Conservation (phyloP, 1,140 invertebrate species). For the Pseudoatta argentina region DNA sequence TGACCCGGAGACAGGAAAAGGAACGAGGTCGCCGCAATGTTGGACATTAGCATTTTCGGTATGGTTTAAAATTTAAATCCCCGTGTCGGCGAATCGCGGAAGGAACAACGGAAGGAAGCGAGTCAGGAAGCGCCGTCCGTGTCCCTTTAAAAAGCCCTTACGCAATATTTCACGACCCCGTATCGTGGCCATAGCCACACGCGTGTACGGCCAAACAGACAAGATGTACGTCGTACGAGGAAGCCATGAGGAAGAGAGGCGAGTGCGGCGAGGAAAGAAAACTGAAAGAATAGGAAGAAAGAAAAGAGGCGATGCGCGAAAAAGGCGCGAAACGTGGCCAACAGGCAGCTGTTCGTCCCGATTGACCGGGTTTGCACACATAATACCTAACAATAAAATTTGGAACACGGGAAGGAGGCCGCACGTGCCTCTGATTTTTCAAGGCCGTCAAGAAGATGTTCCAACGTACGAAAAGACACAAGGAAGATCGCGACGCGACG, state of each 20-base stretch:
- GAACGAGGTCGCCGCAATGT: constrained; percentile 18
- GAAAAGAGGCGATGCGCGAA: constrained; percentile 41
- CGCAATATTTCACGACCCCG: constrained; percentile 23
- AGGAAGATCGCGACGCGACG: neutral
- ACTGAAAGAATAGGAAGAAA: constrained; percentile 45
- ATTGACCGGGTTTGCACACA: constrained; percentile 62
- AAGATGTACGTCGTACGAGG: constrained; percentile 16
- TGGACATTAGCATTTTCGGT: constrained; percentile 71
- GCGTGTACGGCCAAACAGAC: constrained; percentile 27
- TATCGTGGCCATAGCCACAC: neutral
- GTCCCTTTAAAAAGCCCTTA: constrained; percentile 79
- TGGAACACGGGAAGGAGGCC: constrained; percentile 55
- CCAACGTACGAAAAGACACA: constrained; percentile 71
- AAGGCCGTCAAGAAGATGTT: constrained; percentile 64
- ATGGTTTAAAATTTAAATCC: constrained; percentile 78
- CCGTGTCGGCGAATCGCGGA: constrained; percentile 53
- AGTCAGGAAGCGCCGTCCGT: constrained; percentile 73
- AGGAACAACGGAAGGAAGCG: constrained; percentile 69
- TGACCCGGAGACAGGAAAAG: constrained; percentile 74
- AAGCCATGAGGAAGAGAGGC: constrained; percentile 55
- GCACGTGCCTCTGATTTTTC: constrained; percentile 71
- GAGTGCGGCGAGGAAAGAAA: constrained; percentile 48
- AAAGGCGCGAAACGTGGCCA: constrained; percentile 64
- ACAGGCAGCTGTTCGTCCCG: constrained; percentile 67
- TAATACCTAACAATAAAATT: constrained; percentile 65